A percentile compares a stretch with the other conserved stretches of the same genome.
Evolutionary conservation across 2,888 invertebrate genomes (phyloP).

Genomic region (Eucera pruinosa): DNA sequence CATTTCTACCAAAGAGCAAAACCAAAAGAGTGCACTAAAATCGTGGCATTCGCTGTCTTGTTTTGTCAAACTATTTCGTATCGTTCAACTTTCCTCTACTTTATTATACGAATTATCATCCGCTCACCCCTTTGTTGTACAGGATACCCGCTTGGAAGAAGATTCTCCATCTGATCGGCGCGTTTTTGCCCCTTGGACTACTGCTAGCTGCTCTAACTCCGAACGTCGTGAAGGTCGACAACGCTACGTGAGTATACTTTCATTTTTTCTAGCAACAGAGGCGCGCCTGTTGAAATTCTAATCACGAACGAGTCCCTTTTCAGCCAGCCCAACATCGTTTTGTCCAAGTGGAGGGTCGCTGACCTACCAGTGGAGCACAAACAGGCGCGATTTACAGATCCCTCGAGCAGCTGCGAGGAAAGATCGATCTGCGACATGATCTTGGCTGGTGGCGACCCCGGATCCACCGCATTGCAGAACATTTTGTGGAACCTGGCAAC

Average conservation of each 20-base stretch:
- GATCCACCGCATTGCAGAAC: slow-evolving; percentile 70
- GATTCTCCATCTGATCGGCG: slow-evolving; percentile 88
- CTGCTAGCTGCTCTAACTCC: slow-evolving; percentile 90
- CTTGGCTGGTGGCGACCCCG: slow-evolving; percentile 67
- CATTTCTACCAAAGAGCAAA: no score
- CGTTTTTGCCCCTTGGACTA: slow-evolving; percentile 89
- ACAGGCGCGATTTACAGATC: slow-evolving; percentile 52
- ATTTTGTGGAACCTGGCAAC: slow-evolving; percentile 75
- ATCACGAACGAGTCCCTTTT: slow-evolving; percentile 19
- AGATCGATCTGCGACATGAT: slow-evolving; percentile 80
- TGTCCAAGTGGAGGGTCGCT: slow-evolving; percentile 79
- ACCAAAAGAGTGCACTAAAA: no score
- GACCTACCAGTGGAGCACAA: slow-evolving; percentile 80
- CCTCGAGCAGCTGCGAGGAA: slow-evolving; percentile 76
- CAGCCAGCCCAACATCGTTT: slow-evolving; percentile 79
- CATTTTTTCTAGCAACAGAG: not conserved
- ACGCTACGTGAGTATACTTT: slow-evolving; percentile 77
- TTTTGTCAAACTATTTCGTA: no score
- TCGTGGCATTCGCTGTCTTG: no score
- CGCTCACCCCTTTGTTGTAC: slow-evolving; percentile 12
- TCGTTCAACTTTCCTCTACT: no score
- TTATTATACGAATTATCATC: not conserved
- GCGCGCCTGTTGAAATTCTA: not conserved
- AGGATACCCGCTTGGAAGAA: slow-evolving; percentile 86
- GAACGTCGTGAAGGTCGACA: slow-evolving; percentile 87